Base-by-base conservation (phyloP, 2,797 vertebrate species). In the Fistularia commersonii region DNA sequence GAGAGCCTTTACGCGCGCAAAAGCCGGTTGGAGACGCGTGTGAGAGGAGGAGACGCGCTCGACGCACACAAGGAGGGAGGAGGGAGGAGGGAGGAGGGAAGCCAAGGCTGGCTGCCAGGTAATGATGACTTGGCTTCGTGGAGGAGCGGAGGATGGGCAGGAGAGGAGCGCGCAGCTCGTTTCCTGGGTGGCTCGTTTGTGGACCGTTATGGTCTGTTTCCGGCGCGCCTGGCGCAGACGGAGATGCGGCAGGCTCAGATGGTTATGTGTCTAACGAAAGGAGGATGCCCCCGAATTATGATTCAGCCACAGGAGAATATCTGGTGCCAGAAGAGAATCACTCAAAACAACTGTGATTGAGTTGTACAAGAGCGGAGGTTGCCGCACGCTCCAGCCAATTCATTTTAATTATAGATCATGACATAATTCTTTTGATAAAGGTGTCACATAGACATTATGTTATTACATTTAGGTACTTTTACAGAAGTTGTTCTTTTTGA, bases 61-160 rank as follows among this genome's bases (percentile, higher is more conserved):
- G 61, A 83, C 79, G 78, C 61, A 76, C 66, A 61, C 63, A 59
- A 72, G 40, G 57, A 64, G 14, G 32, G 49, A 43, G 57, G 56
- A 45, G 38, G 59, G 77, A 69, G 77, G 78, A 60, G 76, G 54
- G 65, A 54, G 64, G 75, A 74, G 54, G 42, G 40, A 61, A 57
- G 54, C 61, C 43, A 76, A 62, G 82, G 86, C 84, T 82, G 44
- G 42, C 54, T 60, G 84, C 87, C 86, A 80, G 69, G 63, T 81
- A 73, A 79, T 80, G 85, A 87, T 88, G 89, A 89, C 81, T 85
- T 81, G 49, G 70, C 49, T 68, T 41, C 60, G 85, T 86, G 84
- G 83, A 89, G 80, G 81, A 84, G 71, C 74, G 63, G 58, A 82
- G 80, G 66, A 74, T 47, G 78, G 76, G 82, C 79, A 83, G 85